Evolutionary conservation across 1,140 invertebrate species (phyloP).

Genomic region (Limonius californicus): DNA sequence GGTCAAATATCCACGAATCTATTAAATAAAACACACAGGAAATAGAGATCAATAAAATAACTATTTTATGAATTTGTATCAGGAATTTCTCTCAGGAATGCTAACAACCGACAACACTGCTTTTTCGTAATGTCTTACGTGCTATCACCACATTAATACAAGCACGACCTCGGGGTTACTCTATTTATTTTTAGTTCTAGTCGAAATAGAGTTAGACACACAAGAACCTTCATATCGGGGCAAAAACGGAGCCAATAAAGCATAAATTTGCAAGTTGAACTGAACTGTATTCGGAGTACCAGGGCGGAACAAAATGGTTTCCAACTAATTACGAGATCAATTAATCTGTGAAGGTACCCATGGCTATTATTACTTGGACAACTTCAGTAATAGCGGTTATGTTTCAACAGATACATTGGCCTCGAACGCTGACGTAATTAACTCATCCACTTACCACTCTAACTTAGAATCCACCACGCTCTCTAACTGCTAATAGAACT

Average conservation of each 20-base stretch:
- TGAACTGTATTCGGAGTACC: background rate
- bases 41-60: too few relatives aligned
- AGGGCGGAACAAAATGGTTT: background rate
- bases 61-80: too few relatives aligned
- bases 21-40: too few relatives aligned
- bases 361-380: constrained; percentile 11
- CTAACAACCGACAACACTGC: too few relatives aligned
- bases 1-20: too few relatives aligned
- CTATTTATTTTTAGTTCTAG: too few relatives aligned
- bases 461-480: background rate
- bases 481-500: background rate
- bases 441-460: constrained; percentile 3
- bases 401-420: background rate
- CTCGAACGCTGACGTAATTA: background rate
- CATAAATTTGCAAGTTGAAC: constrained; percentile 10
- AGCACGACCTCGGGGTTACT: too few relatives aligned
- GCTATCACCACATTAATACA: too few relatives aligned
- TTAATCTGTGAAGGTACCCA: constrained; percentile 9
- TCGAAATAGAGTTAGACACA: too few relatives aligned
- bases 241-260: constrained; percentile 6
- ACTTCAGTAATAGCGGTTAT: background rate
- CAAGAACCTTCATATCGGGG: too few relatives aligned
- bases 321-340: constrained; percentile 11
- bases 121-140: too few relatives aligned
- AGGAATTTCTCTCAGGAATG: too few relatives aligned